Percentiles rank a stretch among this genome's conserved stretches.
phyloP scores from a whole-genome alignment of 2,113 vertebrate species.

The Eolophus roseicapilla region DNA sequence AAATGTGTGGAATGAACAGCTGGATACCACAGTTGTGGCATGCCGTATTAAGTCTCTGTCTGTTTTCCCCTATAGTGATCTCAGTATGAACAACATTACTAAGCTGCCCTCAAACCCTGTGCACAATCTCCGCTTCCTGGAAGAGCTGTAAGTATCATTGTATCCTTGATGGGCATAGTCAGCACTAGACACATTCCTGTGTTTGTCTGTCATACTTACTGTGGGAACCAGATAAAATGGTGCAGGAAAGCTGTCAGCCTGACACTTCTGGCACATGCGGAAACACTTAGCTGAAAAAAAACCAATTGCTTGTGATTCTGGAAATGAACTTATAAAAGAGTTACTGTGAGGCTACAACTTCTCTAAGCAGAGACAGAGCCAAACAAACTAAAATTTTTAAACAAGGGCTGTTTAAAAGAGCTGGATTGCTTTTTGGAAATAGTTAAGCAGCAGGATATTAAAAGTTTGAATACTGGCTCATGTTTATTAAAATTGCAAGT shows the following conservation, averaged over 20 bases:
- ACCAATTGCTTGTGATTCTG: conserved; percentile 68
- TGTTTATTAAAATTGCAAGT: conserved; percentile 81
- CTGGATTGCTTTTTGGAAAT: conserved; percentile 80
- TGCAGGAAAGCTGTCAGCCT: conserved; percentile 73
- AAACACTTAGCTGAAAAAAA: conserved; percentile 69
- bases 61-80: conserved; percentile 83
- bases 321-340: conserved; percentile 76
- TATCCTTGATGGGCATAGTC: conserved; percentile 42
- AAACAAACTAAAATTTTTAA: conserved; percentile 82
- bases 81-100: conserved; percentile 96
- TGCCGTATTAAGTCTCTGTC: conserved; percentile 66
- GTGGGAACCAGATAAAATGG: conserved; percentile 76
- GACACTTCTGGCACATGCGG: conserved; percentile 72
- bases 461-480: conserved; percentile 78
- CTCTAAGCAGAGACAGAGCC: conserved; percentile 73
- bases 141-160: conserved; percentile 89
- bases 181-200: conserved; percentile 52
- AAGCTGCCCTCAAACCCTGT: conserved; percentile 78
- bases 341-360: conserved; percentile 75
- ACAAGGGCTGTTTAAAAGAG: conserved; percentile 72
- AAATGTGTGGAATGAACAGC: conserved; percentile 71
- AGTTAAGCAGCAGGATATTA: conserved; percentile 84
- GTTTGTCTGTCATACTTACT: conserved; percentile 71
- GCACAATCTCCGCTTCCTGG: conserved; percentile 87
- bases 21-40: conserved; percentile 61